A percentile compares a stretch with the other conserved stretches of the same genome.
Conservation (phyloP, 1,140 invertebrate genomes). For the Spodoptera litura region DNA sequence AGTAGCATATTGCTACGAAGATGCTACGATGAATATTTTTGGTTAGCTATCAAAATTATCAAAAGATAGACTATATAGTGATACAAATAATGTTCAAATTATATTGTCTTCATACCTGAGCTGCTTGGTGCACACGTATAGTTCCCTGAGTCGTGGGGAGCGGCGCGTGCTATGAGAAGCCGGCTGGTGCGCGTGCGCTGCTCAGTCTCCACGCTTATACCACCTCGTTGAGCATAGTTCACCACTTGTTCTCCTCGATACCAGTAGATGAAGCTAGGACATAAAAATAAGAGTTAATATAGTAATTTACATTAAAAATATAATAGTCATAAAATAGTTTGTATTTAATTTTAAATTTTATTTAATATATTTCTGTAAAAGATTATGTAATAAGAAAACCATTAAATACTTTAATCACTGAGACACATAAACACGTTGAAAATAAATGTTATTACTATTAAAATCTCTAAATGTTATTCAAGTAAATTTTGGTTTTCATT, state of each 20-base stretch:
- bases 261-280: constrained; percentile 94
- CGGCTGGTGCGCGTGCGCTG: constrained; percentile 94
- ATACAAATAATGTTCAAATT: background rate
- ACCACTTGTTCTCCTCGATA: constrained; percentile 94
- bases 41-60: background rate
- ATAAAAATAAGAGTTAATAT: background rate
- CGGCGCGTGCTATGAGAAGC: constrained; percentile 92
- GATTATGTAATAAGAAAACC: too few relatives aligned
- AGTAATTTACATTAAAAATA: too few relatives aligned
- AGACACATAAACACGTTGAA: too few relatives aligned
- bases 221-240: constrained; percentile 94
- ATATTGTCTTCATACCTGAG: constrained; percentile 78
- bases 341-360: too few relatives aligned
- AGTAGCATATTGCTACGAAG: constrained; percentile 3
- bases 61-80: too few relatives aligned
- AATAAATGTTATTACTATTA: too few relatives aligned
- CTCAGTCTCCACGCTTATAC: constrained; percentile 95
- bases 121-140: constrained; percentile 93
- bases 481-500: too few relatives aligned
- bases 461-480: too few relatives aligned
- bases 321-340: too few relatives aligned
- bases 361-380: too few relatives aligned
- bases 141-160: constrained; percentile 93
- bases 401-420: too few relatives aligned
- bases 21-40: background rate